Evolutionary conservation across 2,113 vertebrate genomes (phyloP).

Genomic region (Cynocephalus volans): DNA sequence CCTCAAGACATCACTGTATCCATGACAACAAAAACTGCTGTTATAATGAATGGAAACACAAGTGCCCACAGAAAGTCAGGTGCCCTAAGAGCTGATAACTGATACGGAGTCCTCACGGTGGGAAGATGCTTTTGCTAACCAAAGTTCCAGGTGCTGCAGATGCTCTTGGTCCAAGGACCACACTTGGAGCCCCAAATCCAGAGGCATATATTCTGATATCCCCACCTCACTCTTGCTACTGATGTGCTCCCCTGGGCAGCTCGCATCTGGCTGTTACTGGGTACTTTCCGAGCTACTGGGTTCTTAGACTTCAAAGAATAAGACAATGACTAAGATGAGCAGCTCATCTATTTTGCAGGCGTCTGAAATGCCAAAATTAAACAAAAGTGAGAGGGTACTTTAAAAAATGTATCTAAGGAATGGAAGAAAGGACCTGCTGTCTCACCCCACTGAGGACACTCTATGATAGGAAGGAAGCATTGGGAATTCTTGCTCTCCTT

Average conservation of each 20-base stretch:
- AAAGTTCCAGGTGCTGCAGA: not conserved
- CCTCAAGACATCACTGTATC: not conserved
- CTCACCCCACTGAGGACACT: rapidly evolving
- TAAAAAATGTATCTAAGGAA: not conserved
- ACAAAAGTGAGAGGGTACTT: not conserved
- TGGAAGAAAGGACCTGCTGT: not conserved
- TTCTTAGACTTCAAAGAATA: not conserved
- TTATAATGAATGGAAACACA: not conserved
- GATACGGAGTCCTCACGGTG: not conserved
- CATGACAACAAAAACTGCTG: too few relatives aligned
- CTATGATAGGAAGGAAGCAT: not conserved
- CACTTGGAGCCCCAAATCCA: rapidly evolving
- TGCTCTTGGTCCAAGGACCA: not conserved
- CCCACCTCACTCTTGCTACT: not conserved
- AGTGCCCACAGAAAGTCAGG: not conserved
- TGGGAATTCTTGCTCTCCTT: not conserved
- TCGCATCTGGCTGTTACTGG: rapidly evolving
- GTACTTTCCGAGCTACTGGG: not conserved
- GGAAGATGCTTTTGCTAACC: not conserved
- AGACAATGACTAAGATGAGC: not conserved
- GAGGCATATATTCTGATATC: rapidly evolving
- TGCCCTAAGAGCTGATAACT: rapidly evolving
- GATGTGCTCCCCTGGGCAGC: not conserved
- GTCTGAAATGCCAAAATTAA: not conserved
- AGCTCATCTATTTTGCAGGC: not conserved